These are phyloP conservation scores for Ischnus inquisitorius DNA, from an alignment of 2,888 invertebrate species.

Conservation along the genomic window DNA sequence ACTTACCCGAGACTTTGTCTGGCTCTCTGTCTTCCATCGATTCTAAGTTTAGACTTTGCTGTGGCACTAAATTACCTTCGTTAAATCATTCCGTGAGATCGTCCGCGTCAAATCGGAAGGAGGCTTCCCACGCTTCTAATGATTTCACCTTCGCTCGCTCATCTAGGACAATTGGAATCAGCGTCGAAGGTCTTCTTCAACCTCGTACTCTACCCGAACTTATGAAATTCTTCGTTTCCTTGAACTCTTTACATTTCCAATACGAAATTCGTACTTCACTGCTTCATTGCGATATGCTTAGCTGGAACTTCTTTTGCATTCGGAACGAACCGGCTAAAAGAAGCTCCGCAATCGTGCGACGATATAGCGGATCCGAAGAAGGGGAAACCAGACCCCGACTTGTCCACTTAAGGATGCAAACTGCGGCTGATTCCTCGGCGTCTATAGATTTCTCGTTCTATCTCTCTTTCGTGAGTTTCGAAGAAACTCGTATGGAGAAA, in stretches of 20 bases:
- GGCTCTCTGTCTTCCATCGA: neutral
- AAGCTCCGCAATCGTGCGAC: neutral
- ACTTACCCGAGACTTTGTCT: constrained; percentile 1
- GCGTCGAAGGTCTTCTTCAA: constrained; percentile 25
- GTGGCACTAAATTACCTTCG: constrained; percentile 13
- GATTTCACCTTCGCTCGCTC: constrained; percentile 16
- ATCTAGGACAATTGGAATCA: constrained; percentile 42
- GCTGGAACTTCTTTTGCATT: neutral
- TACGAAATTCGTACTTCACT: neutral
- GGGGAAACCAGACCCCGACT: constrained; percentile 15
- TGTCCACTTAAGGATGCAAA: constrained; percentile 51
- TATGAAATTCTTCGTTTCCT: constrained; percentile 46
- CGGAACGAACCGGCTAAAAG: neutral
- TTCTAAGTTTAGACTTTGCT: constrained; percentile 57
- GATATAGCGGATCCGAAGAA: neutral
- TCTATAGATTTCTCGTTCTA: constrained; percentile 28
- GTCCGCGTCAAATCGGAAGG: neutral
- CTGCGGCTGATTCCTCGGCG: constrained; percentile 30
- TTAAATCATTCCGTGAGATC: constrained; percentile 12
- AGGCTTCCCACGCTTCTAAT: constrained; percentile 40
- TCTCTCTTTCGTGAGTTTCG: constrained; percentile 34
- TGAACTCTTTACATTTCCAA: constrained; percentile 43
- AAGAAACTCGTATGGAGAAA: constrained; percentile 4
- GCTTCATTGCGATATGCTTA: neutral
- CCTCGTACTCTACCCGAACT: neutral